These are phyloP conservation scores for Acrocyrtus sp. DNA, from an alignment of 2,888 invertebrate genomes.

Conservation along the genomic window DNA sequence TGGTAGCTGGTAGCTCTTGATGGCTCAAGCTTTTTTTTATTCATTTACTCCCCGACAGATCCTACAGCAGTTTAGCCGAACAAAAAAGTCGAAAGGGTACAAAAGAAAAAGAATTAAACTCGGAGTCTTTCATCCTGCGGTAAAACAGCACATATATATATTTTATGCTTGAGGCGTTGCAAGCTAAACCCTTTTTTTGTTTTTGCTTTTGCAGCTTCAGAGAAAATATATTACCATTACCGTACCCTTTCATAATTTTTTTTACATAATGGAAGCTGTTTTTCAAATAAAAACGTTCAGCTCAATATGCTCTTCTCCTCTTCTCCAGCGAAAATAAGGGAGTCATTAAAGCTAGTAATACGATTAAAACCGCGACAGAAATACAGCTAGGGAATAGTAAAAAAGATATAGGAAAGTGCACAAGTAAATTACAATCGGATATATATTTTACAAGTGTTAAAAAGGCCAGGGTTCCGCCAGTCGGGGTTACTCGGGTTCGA, in stretches of 20 bases:
- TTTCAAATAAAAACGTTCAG: no score
- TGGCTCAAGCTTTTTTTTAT: neutral
- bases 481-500: conserved; percentile 59
- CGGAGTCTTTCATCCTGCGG: neutral
- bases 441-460: conserved; percentile 40
- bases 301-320: no score
- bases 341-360: neutral
- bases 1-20: neutral
- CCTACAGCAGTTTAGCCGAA: no score
- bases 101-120: neutral
- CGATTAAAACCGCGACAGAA: neutral
- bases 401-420: neutral
- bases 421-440: conserved; percentile 37
- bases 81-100: neutral
- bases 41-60: neutral
- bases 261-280: no score
- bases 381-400: no score
- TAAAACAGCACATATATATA: conserved; percentile 4
- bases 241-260: conserved; percentile 14
- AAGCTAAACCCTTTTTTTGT: neutral
- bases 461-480: conserved; percentile 44
- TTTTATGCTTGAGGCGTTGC: conserved; percentile 28
- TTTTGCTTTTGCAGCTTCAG: no score
- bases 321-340: no score
- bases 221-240: no score